Evolutionary conservation across 2,113 vertebrate genomes (phyloP), one percentile per base, ranked within the genome.

Genomic region (human (Homo sapiens)): DNA sequence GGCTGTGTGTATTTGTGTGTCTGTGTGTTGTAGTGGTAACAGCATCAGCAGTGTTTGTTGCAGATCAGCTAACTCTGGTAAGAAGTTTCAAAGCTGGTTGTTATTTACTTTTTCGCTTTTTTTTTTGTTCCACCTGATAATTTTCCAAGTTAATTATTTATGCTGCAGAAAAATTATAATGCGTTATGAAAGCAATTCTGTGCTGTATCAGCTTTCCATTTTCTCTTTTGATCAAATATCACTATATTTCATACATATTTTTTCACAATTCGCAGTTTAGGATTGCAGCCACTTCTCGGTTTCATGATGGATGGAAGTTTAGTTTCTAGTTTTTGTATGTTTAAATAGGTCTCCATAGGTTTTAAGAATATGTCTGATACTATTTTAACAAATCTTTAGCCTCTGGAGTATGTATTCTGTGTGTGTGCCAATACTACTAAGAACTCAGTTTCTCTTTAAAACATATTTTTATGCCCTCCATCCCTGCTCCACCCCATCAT

Each of bases 151-250:
- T 91, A 80, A 79, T 87, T 78, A 93, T 79, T 83, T 55, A 27
- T 11, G 18, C 40, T 92, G 22, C 6, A 70, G 43, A 50, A 85
- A 90, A 89, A 35, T 72, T 48, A 81, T 82, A 89, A 57, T 5
- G 18, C 35, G 20, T 8, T 48, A n/a, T 61, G 16, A 13, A 89
- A 95, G 50, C 30, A 73, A 50, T 59, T 68, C 20, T 57, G 55
- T 93, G 25, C 6, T 75, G 2, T 55, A 61, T 78, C 32, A 73
- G 17, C 10, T 82, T 96, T 91, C 27, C 75, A 2, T 61, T 81
- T 97, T 61, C 30, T 89, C 18, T 30, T 89, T 95, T 97, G n/a
- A 43, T 1, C 25, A 93, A 52, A 88, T 80, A 87, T 90, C 81
- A 66, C 17, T 86, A 8, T 32, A 23, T 80, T 84, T 90, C 81